Base-by-base conservation (phyloP, 1,140 invertebrate genomes). In the Asbolus verrucosus region DNA sequence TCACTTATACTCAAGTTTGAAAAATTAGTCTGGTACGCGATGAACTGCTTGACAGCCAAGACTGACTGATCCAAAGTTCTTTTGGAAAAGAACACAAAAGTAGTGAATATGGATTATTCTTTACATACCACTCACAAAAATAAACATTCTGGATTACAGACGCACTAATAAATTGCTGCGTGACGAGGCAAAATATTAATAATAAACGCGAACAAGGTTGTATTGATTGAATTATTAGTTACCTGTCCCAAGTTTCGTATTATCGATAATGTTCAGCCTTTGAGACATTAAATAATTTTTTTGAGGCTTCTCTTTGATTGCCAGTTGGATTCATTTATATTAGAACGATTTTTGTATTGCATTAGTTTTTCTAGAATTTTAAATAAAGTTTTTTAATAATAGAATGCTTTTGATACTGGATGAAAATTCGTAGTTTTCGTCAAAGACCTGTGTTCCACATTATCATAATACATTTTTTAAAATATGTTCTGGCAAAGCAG, bases 381-480 rank as follows among this genome's bases (percentile, higher is more conserved):
- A 50, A 50, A 50, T n/a, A 24, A 24, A 27, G 1, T 78, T 67
- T 43, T 65, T 73, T 19, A 81, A 81, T 46, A 79, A 82, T 69
- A 74, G 80, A 18, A 75, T 54, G 46, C 27, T 54, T 50, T 50
- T 19, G 6, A 19, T 19, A 24, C 11, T 27, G 18, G 27, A 54
- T 11, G 27, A 54, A 24, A 54, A 54, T 50, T 50, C 21, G 27
- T 31, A 8, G 46, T 27, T 54, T 54, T 21, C 46, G 46, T 54
- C 46, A 54, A 27, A 54, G 11, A 27, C 14, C 14, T 54, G 21
- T 54, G 46, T 54, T 54, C 46, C 24, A 6, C 46, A 13, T 54
- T 24, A 54, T 31, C 46, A 13, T 15, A 54, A 54, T 27, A 36
- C 5, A 54, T 54, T 54, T 54, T 54, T 50, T 41, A 21, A 50